These are phyloP conservation scores for Xanthorhoe spadicearia DNA, from an alignment of 2,888 invertebrate species.

Conservation along the genomic window DNA sequence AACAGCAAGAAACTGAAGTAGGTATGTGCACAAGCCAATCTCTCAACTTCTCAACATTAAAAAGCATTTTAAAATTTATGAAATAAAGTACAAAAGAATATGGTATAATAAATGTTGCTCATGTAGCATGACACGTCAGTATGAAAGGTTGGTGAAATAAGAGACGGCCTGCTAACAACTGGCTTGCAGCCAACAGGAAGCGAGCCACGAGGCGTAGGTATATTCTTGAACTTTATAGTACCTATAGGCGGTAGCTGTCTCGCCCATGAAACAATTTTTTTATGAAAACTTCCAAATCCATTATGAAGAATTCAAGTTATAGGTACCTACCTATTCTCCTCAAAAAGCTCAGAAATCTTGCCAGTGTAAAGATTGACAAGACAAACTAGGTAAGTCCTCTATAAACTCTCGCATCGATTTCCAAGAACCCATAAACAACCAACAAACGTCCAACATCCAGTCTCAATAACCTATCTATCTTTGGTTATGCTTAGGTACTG, in stretches of 20 bases:
- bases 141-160: slow-evolving; percentile 53
- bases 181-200: slow-evolving; percentile 56
- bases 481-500: too few relatives aligned
- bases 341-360: too few relatives aligned
- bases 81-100: slow-evolving; percentile 5
- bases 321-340: background rate
- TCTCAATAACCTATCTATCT: too few relatives aligned
- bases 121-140: slow-evolving; percentile 41
- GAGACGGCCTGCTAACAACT: slow-evolving; percentile 53
- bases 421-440: background rate
- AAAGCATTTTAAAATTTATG: slow-evolving; percentile 5
- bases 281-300: too few relatives aligned
- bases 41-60: background rate
- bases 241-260: slow-evolving; percentile 23
- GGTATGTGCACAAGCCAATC: slow-evolving; percentile 3
- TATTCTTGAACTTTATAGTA: slow-evolving; percentile 39
- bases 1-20: slow-evolving; percentile 45
- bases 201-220: slow-evolving; percentile 38
- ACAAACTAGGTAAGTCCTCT: too few relatives aligned
- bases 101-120: slow-evolving; percentile 14
- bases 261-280: background rate
- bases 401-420: background rate
- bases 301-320: too few relatives aligned
- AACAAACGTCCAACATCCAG: too few relatives aligned
- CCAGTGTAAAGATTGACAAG: too few relatives aligned